phyloP scores from a whole-genome alignment of 2,113 vertebrate species.

The Albula glossodonta region DNA sequence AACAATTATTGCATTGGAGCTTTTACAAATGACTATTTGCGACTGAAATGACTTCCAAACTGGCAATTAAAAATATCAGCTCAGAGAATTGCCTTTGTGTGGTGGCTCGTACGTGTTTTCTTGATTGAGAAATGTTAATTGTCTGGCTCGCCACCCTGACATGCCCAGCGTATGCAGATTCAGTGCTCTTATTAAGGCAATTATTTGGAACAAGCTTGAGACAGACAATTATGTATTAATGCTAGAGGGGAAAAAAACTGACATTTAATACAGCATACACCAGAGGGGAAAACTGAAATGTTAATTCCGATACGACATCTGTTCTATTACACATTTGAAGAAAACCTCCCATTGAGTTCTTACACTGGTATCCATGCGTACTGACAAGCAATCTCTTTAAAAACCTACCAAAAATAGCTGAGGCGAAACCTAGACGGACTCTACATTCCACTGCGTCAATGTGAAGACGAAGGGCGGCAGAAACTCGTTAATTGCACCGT shows the following conservation, averaged over 20 bases:
- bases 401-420: background rate
- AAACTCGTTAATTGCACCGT: background rate
- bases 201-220: background rate
- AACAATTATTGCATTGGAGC: background rate
- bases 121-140: background rate
- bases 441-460: background rate
- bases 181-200: background rate
- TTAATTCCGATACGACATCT: background rate
- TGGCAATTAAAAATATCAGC: constrained; percentile 17
- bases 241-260: background rate
- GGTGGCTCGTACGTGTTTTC: background rate
- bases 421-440: background rate
- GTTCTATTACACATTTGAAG: background rate
- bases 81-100: background rate
- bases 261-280: background rate
- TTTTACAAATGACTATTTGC: background rate
- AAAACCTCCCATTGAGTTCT: no score
- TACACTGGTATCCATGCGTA: background rate
- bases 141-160: background rate
- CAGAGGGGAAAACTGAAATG: background rate
- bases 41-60: background rate
- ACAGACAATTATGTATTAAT: background rate
- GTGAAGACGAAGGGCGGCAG: background rate
- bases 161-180: background rate
- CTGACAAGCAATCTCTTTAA: background rate